These are phyloP conservation scores for Antitype chi DNA, from an alignment of 2,888 invertebrate genomes.

Conservation along the genomic window DNA sequence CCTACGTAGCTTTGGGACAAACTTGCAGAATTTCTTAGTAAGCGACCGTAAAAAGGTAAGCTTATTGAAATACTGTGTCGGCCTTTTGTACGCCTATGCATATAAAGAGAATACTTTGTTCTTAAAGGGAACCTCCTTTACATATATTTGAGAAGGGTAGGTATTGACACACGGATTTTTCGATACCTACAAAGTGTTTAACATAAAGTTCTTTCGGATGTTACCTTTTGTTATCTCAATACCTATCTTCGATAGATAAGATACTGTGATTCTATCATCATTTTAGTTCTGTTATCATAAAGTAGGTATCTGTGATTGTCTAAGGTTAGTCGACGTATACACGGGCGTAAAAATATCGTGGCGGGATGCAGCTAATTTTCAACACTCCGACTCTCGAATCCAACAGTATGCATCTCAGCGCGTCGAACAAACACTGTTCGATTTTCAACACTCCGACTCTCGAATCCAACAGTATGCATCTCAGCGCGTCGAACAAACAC, in stretches of 20 bases:
- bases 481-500: too few relatives aligned
- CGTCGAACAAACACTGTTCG: too few relatives aligned
- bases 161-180: constrained; percentile 29
- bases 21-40: constrained; percentile 50
- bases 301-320: constrained; percentile 25
- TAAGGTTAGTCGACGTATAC: not conserved
- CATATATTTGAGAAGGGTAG: constrained; percentile 39
- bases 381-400: too few relatives aligned
- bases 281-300: constrained; percentile 15
- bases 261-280: constrained; percentile 12
- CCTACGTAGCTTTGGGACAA: constrained; percentile 35
- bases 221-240: not conserved
- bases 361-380: too few relatives aligned
- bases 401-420: too few relatives aligned
- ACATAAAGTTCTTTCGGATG: constrained; percentile 22
- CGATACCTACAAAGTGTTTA: constrained; percentile 19
- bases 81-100: constrained; percentile 42
- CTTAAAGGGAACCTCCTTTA: constrained; percentile 31
- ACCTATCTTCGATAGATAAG: constrained; percentile 19
- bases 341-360: too few relatives aligned
- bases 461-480: too few relatives aligned
- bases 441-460: too few relatives aligned
- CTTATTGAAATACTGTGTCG: constrained; percentile 60
- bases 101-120: constrained; percentile 63
- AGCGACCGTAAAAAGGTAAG: constrained; percentile 56